Base-by-base conservation (phyloP, 2,888 invertebrate species). In the Tipula lateralis region DNA sequence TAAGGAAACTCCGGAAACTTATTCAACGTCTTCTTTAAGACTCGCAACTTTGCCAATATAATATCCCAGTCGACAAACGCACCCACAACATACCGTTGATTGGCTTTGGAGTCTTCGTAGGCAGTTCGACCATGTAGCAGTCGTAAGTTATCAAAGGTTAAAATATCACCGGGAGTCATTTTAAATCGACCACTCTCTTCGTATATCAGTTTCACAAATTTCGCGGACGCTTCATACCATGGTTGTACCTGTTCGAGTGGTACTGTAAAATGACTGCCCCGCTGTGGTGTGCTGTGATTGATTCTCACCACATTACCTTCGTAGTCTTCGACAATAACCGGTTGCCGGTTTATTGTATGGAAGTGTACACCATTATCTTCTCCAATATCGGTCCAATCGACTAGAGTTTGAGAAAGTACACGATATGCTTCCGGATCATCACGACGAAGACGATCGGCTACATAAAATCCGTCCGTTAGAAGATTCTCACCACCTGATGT, bases 11-110 rank as follows among this genome's bases (percentile, higher is more conserved):
- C 19, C 2, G 7, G 9, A 66, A 66, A 24, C 24, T 83, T 83
- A 1, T 83, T 83, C 9, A 36, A 19, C 6, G 83, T 44, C 29
- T 36, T 84, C 16, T 44, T 84, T 29, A 84, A 44, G 6, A 84
- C 50, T 50, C 90, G 87, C 84, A 90, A 85, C 86, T 92, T 91
- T 1, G 95, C 95, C 87, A 94, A 94, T 86, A 95, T 92, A 87
- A 95, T 94, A 89, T 96, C 96, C 95, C 95, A 96, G 88, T 95
- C 94, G 7, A 95, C 88, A 88, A 95, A 96, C 83, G 93, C 93
- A 9, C 96, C 95, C 85, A 95, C 92, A n/a, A 95, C 89, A 87
- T 93, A 92, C 84, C 95, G 89, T 0, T 91, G 89, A 84, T 85
- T 88, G 0, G 89, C 87, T 13, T 89, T 89, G 7, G 89, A 90